A percentile compares a stretch with the other conserved stretches of the same genome.
phyloP scores from a whole-genome alignment of 2,888 invertebrate genomes.

The Euclidia mi region DNA sequence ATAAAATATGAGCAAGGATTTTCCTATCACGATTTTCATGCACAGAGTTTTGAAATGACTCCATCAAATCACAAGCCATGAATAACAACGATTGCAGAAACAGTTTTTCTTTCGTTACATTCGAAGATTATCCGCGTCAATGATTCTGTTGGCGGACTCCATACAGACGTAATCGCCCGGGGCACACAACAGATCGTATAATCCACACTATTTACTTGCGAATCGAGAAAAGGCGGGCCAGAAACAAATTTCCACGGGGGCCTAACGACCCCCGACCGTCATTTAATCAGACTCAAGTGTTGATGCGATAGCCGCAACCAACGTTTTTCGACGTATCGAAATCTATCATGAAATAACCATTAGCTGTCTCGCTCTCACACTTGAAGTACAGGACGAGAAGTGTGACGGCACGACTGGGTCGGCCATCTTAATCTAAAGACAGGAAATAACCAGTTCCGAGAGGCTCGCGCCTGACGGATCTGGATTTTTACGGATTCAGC shows the following conservation, averaged over 20 bases:
- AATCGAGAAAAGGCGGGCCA: slow-evolving; percentile 70
- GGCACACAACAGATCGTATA: slow-evolving; percentile 53
- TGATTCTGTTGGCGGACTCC: slow-evolving; percentile 44
- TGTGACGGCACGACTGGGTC: slow-evolving; percentile 53
- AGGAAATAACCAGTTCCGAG: slow-evolving; percentile 79
- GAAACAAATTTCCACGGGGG: slow-evolving; percentile 66
- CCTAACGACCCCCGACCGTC: slow-evolving; percentile 76
- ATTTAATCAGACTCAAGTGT: slow-evolving; percentile 84
- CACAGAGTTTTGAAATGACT: slow-evolving; percentile 24
- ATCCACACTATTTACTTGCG: slow-evolving; percentile 61
- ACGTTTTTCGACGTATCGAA: slow-evolving; percentile 65
- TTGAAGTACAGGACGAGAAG: slow-evolving; percentile 25
- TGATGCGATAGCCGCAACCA: slow-evolving; percentile 73
- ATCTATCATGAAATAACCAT: slow-evolving; percentile 70
- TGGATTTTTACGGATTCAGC: slow-evolving; percentile 76
- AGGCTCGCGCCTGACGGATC: slow-evolving; percentile 69
- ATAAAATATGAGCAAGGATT: slow-evolving; percentile 25
- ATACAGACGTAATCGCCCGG: slow-evolving; percentile 37
- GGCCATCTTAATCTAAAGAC: slow-evolving; percentile 71
- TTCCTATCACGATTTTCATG: slow-evolving; percentile 19
- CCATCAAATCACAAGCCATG: slow-evolving; percentile 44
- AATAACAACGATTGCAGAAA: slow-evolving; percentile 35
- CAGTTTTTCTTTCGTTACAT: slow-evolving; percentile 39
- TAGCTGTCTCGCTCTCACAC: slow-evolving; percentile 53
- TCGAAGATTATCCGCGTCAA: slow-evolving; percentile 56